Base-by-base conservation (phyloP, 2,113 vertebrate species). In the Centrocercus urophasianus region DNA sequence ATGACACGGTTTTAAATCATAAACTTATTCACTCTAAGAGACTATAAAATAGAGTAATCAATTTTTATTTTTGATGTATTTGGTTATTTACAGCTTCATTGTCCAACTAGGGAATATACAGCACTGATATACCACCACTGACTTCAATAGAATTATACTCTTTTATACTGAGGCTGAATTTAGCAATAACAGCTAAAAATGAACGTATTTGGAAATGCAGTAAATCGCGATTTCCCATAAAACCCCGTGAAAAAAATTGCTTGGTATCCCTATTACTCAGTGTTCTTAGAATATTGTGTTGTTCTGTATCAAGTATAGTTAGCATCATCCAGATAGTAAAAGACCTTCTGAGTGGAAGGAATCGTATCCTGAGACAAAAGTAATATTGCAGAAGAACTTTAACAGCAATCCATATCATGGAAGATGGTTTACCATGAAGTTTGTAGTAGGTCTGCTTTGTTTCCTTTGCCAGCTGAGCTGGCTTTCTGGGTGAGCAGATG, bases 61-160 rank as follows among this genome's bases (percentile, higher is more conserved):
- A 92, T 96, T 96, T 96, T 96, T 93, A 89, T 89, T 96, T 96
- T 96, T 95, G 82, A 96, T 95, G 72, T 88, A 86, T 96, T 96
- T 93, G 67, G 78, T 96, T 96, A 96, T 96, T 96, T 96, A 96
- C 91, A 95, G 78, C 89, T 89, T 88, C 95, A 93, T 96, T 95
- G 94, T 94, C 82, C 85, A 89, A 5, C 72, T 89, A 89, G 82
- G 75, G 85, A 95, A 89, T 91, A 93, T 91, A 83, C 79, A 95
- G 38, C 89, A 83, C 91, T 91, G 93, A 95, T 85, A 93, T 80
- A 95, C 84, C 95, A 74, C 79, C 67, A 78, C 72, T 83, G 89
- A 76, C 50, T 93, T 95, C 82, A 94, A 87, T 2, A 93, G 79
- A 96, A 93, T 96, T 95, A 95, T 40, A 91, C 72, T 8, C 47